Base-by-base conservation (phyloP, 64 coral and sea anemone species). In the Montipora efflorescens region DNA sequence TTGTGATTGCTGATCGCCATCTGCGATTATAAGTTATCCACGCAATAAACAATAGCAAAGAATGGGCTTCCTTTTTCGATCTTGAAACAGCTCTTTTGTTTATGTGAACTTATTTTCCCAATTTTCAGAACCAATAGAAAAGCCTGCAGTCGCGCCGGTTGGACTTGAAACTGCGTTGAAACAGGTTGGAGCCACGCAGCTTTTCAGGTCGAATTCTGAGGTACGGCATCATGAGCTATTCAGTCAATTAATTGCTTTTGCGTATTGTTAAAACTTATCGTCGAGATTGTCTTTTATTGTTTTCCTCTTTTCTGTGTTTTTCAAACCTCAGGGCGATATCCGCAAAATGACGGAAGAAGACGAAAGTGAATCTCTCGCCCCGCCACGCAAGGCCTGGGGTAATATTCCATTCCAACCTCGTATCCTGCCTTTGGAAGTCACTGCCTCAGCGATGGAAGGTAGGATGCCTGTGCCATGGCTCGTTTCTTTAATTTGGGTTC, bases 371-470 rank as follows among this genome's bases (percentile, higher is more conserved):
- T 71, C 78, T 19, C 87, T 91, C 3, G 82, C 81, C 15, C 89
- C 92, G 21, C 91, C 92, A 77, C 92, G 98, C 28, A 99, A 96
- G 52, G 88, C 90, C 43, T 99, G 98, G 98, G 89, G 79, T 71
- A 92, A 80, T 18, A 94, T 96, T 52, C 95, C 98, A 13, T 99
- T 99, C 51, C 83, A 90, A 79, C 85, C 93, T 16, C 88, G 92
- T 22, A 86, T 96, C 61, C 71, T 99, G 70, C 95, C 94, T 48
- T 79, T 99, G 64, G 98, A 99, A 77, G 95, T 87, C 15, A 99
- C 98, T 47, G 84, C 98, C 7, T 99, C 98, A 10, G 94, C 95
- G 7, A 99, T 99, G 98, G 98, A 99, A 93, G 98, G 98, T 99
- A 75, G 4, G 74, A 3, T 21, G 0, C 68, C 19, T 71, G 10